Evolutionary conservation across 2,113 vertebrate species (phyloP).

Genomic region (Erpornis zantholeuca): DNA sequence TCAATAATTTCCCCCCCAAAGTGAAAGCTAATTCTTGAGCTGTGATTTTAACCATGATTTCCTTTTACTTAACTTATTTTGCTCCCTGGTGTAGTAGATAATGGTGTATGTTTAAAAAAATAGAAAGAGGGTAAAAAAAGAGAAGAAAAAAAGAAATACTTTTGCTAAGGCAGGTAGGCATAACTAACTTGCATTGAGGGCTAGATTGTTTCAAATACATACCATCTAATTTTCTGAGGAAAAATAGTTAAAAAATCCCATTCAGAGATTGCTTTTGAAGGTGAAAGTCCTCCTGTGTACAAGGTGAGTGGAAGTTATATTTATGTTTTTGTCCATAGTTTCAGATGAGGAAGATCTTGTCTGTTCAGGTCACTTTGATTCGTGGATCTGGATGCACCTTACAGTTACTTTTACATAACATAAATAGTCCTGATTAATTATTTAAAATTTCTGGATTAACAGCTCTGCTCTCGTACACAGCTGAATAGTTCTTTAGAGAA

Average conservation of each 20-base stretch:
- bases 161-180: slow-evolving; percentile 11
- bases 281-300: neutral
- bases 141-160: neutral
- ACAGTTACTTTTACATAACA: neutral
- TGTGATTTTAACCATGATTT: slow-evolving; percentile 37
- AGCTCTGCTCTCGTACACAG: neutral
- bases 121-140: neutral
- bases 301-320: neutral
- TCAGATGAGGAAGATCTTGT: neutral
- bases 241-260: neutral
- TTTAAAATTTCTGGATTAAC: neutral
- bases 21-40: slow-evolving; percentile 54
- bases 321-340: neutral
- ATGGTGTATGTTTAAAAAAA: neutral
- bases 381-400: neutral
- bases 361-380: neutral
- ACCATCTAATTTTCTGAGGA: neutral
- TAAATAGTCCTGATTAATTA: slow-evolving; percentile 24
- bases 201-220: neutral
- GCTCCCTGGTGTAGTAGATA: slow-evolving; percentile 48
- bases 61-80: slow-evolving; percentile 60
- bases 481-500: neutral
- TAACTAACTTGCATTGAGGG: neutral
- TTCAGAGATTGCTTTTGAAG: slow-evolving; percentile 6
- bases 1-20: slow-evolving; percentile 29